Base-by-base conservation (phyloP, 2,113 vertebrate genomes). In the Quiscalus mexicanus region DNA sequence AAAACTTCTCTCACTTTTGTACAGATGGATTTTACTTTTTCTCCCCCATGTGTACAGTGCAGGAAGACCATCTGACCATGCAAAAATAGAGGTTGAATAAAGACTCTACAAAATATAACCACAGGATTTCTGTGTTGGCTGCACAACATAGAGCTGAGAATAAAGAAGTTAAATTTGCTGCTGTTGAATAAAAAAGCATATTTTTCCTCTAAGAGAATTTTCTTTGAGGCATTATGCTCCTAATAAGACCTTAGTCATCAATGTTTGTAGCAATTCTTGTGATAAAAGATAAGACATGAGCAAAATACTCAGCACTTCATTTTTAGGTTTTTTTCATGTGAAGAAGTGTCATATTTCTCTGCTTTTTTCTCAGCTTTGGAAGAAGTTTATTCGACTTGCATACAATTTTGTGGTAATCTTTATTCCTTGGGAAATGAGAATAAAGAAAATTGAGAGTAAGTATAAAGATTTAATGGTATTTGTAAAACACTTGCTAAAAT, bases 361-460 rank as follows among this genome's bases (percentile, higher is more conserved):
- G 13, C 11, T 64, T 47, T 91, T 84, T 92, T 47, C 86, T 64
- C 95, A 99, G 99, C 98, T 99, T 81, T 98, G 99, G 98, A 98
- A 98, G 92, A 99, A 99, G 96, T 92, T 99, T 50, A 97, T 98
- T 41, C 98, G 99, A 24, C 90, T 99, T 15, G 98, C 99, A 15
- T 99, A 99, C 93, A 99, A 99, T 97, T 98, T 99, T n/a, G 93
- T 98, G 58, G 99, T 99, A 69, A 95, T 99, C 39, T 99, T 99
- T 96, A 98, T 99, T 95, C 99, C 99, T 25, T 99, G 99, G 99
- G 99, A 99, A 97, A 98, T 99, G 97, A 98, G 99, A 97, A 99
- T 99, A 95, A 99, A 99, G 97, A 99, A 99, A 97, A 99, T 99
- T 0, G 99, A 99, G 97, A 99, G 99, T 99, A 96, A 99, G 99